Base-by-base conservation (phyloP, 2,797 vertebrate genomes). In the Liparis tanakae region DNA sequence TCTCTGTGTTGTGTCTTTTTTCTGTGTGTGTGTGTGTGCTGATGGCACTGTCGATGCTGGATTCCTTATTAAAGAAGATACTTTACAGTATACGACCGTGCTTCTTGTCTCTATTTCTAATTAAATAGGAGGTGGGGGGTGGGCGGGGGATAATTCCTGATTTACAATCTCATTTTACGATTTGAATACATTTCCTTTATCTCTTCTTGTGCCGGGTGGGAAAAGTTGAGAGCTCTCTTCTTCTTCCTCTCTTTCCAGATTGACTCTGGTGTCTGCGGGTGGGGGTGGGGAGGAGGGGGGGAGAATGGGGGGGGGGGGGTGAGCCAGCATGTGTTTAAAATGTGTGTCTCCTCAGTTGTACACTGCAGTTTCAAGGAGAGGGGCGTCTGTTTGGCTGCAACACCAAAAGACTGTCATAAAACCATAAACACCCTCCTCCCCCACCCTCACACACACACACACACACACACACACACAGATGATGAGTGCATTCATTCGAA, bases 301-400 rank as follows among this genome's bases (percentile, higher is more conserved):
- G 57, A 17, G 36, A 17, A 55, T n/a, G n/a, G n/a, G 37, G 43
- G 3, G 73, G 34, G 25, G 79, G 5, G 59, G 85, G 82, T 76
- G 85, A 84, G 83, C 57, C 82, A 81, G 85, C 94, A 94, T 94
- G 88, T 94, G 93, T 90, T 91, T 57, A 71, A 92, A 94, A 94
- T 89, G 89, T 94, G 90, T 74, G 87, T 82, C 55, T 89, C 81
- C 70, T 80, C 69, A 82, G 80, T 83, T 83, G 67, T 76, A 81
- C 80, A 80, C 56, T 74, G 78, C 56, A 74, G 73, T 78, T 89
- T 65, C 62, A 83, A 91, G 74, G 81, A 88, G 77, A 79, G 80
- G 79, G 88, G 90, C 88, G 89, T 92, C 89, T 84, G 90, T 90
- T 89, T 91, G 92, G 89, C 92, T 91, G 84, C 84, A 79, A 87